Conservation (phyloP, 2,113 vertebrate genomes). For the Thermophis baileyi region DNA sequence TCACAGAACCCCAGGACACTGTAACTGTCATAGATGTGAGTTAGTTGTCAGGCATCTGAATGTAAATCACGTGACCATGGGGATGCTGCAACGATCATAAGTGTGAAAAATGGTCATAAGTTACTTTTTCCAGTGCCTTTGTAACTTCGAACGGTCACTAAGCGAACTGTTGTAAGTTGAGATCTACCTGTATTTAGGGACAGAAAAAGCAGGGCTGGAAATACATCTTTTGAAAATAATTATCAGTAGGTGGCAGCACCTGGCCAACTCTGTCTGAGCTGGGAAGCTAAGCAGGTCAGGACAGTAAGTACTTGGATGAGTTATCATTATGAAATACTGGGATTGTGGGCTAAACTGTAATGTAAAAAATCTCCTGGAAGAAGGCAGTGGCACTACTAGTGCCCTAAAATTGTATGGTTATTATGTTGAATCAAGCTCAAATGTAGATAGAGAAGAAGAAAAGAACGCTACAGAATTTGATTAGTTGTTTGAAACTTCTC, state of each 20-base stretch:
- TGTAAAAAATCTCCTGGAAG: neutral
- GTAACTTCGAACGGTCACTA: too few species aligned
- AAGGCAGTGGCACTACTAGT: neutral
- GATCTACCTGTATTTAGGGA: neutral
- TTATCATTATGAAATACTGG: neutral
- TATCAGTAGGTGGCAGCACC: neutral
- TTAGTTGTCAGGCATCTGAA: too few species aligned
- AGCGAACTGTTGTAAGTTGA: too few species aligned
- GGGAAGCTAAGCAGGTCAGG: neutral
- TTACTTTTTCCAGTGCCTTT: too few species aligned
- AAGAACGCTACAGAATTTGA: neutral
- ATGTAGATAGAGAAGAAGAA: neutral
- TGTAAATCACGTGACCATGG: too few species aligned
- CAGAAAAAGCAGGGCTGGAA: neutral
- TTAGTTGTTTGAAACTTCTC: neutral
- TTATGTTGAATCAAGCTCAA: neutral
- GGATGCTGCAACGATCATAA: too few species aligned
- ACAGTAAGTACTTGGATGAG: neutral
- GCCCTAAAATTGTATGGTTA: neutral
- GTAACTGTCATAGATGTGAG: too few species aligned
- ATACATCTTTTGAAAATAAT: neutral
- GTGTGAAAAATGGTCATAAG: too few species aligned
- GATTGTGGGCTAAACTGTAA: neutral
- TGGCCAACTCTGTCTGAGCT: neutral
- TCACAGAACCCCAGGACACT: too few species aligned